These are phyloP conservation scores for Sinohyriopsis cumingii DNA, from an alignment of 2,888 invertebrate species.

Conservation along the genomic window DNA sequence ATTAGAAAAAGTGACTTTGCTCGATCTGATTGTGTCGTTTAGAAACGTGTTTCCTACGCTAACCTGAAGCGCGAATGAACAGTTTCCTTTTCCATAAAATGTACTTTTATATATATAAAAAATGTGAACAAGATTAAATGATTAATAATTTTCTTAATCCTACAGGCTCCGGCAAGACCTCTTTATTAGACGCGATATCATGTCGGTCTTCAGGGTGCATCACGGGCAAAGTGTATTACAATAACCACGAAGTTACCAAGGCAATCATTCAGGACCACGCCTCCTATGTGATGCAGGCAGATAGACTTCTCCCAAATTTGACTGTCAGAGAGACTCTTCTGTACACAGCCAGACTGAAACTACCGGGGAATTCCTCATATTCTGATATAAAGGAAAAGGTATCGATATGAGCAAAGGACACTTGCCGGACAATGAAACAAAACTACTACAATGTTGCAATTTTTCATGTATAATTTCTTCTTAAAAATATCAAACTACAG, in stretches of 20 bases:
- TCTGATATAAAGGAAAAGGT: conserved; percentile 33
- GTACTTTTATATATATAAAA: too few relatives aligned
- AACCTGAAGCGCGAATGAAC: too few relatives aligned
- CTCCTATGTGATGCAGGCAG: conserved; percentile 90
- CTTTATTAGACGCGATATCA: conserved; percentile 90
- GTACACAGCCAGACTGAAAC: conserved; percentile 62
- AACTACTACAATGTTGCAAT: too few relatives aligned
- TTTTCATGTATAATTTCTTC: too few relatives aligned
- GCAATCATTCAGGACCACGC: conserved; percentile 88
- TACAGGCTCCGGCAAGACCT: conserved; percentile 90
- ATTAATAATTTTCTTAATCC: not conserved
- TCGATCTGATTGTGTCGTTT: too few relatives aligned
- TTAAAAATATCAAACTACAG: too few relatives aligned
- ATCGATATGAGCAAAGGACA: not conserved
- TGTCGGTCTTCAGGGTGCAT: conserved; percentile 73
- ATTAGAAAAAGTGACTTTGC: too few relatives aligned
- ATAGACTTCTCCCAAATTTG: conserved; percentile 86
- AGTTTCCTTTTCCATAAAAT: too few relatives aligned
- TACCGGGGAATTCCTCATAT: conserved; percentile 58
- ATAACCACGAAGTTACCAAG: conserved; percentile 33
- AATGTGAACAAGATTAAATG: too few relatives aligned
- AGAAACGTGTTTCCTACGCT: too few relatives aligned
- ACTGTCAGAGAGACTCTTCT: conserved; percentile 83
- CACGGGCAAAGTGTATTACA: conserved; percentile 40
- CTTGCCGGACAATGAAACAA: too few relatives aligned